A percentile compares a stretch with the other conserved stretches of the same genome.
Evolutionary conservation across 2,888 invertebrate species (phyloP).

Genomic region (Ophonus ardosiacus): DNA sequence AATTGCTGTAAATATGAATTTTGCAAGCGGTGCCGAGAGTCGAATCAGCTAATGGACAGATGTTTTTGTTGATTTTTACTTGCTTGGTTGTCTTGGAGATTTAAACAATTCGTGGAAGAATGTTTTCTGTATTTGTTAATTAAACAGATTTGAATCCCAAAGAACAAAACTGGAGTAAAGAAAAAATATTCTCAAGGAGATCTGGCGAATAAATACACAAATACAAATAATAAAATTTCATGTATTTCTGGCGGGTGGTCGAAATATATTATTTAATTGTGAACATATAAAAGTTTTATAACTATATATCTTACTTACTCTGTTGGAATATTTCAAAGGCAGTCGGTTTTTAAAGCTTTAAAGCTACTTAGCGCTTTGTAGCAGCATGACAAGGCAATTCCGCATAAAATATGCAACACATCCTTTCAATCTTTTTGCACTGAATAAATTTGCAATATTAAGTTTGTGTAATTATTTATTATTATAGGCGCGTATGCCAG

Average conservation of each 20-base stretch:
- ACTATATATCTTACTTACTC: constrained; percentile 23
- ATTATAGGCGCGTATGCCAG: constrained; percentile 12
- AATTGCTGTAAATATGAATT: constrained; percentile 43
- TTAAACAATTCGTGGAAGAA: neutral
- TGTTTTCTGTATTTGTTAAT: neutral
- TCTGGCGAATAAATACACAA: neutral
- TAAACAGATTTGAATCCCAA: neutral
- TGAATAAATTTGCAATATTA: constrained; percentile 48
- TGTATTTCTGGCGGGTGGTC: too few relatives aligned
- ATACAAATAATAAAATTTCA: too few relatives aligned
- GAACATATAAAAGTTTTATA: neutral
- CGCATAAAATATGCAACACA: constrained; percentile 33
- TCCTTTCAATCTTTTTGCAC: constrained; percentile 43
- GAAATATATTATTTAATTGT: neutral
- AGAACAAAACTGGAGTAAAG: neutral
- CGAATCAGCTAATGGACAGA: constrained; percentile 20
- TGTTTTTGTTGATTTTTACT: neutral
- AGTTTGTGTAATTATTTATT: constrained; percentile 48
- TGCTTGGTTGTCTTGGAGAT: neutral
- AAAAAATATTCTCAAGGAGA: neutral
- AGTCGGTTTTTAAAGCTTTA: constrained; percentile 6
- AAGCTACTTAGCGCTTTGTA: constrained; percentile 50
- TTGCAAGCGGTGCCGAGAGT: neutral
- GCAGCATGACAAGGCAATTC: constrained; percentile 25
- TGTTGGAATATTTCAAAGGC: neutral